A percentile compares a stretch with the other conserved stretches of the same genome.
Evolutionary conservation across 92 coral and sea anemone genomes (phyloP).

Genomic region (Muricea muricata): DNA sequence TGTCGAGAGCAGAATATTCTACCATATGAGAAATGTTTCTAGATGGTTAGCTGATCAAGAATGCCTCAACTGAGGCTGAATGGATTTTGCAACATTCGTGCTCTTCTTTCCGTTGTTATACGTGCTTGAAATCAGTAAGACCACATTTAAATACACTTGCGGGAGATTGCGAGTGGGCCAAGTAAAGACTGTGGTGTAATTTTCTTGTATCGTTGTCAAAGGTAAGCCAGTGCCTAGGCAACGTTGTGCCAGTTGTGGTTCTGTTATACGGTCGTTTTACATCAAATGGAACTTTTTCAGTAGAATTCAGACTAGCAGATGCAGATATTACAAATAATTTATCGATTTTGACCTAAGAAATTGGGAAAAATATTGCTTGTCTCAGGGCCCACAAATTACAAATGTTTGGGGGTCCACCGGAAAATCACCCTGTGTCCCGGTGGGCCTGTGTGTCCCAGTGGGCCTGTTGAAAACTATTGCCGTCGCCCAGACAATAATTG

Average conservation of each 20-base stretch:
- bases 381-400: too few relatives aligned
- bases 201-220: conserved; percentile 14
- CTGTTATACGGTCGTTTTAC: conserved; percentile 27
- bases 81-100: conserved; percentile 17
- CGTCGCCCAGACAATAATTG: too few relatives aligned
- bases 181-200: conserved; percentile 14
- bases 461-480: too few relatives aligned
- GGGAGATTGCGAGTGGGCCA: neutral
- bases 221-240: conserved; percentile 18
- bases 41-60: conserved; percentile 20
- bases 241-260: conserved; percentile 23
- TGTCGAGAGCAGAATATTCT: neutral
- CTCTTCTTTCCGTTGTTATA: conserved; percentile 9
- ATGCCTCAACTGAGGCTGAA: conserved; percentile 14
- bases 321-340: too few relatives aligned
- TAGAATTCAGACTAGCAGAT: too few relatives aligned
- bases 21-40: conserved; percentile 8
- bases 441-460: too few relatives aligned
- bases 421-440: too few relatives aligned
- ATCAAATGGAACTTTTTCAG: conserved; percentile 22
- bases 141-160: too few relatives aligned
- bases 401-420: too few relatives aligned
- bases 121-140: neutral
- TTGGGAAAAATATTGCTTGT: too few relatives aligned
- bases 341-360: too few relatives aligned